phyloP scores from a whole-genome alignment of 2,888 invertebrate species.

The Megaustenia siamemsis region DNA sequence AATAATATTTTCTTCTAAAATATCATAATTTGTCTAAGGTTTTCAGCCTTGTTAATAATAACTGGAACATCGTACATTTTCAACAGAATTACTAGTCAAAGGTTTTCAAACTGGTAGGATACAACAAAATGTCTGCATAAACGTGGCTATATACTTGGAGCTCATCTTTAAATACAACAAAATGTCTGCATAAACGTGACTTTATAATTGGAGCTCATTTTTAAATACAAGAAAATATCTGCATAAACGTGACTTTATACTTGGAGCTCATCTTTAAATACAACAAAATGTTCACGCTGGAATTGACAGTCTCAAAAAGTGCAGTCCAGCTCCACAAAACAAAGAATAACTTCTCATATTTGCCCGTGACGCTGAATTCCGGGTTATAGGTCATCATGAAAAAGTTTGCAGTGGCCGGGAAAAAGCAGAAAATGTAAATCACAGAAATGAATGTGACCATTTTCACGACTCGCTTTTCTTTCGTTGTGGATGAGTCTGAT shows the following conservation, averaged over 20 bases:
- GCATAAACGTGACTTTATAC: not conserved
- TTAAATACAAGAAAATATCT: not conserved
- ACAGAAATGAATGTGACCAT: not conserved
- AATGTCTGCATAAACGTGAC: not conserved
- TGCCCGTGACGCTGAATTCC: not conserved
- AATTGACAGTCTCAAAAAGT: too few relatives aligned
- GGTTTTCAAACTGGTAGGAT: too few relatives aligned
- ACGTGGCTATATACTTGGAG: too few relatives aligned
- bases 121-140: not conserved
- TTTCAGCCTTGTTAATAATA: too few relatives aligned
- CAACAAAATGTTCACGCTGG: not conserved
- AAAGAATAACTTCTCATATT: not conserved
- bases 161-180: not conserved
- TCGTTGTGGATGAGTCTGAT: not conserved
- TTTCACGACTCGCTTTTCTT: not conserved
- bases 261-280: constrained; percentile 22
- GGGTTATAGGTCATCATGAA: not conserved
- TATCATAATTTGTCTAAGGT: too few relatives aligned
- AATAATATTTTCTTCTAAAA: too few relatives aligned
- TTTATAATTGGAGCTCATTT: constrained; percentile 8
- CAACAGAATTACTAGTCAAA: too few relatives aligned
- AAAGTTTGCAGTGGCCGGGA: not conserved
- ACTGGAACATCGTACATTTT: too few relatives aligned
- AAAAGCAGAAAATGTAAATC: not conserved
- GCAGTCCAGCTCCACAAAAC: too few relatives aligned